A percentile compares a stretch with the other conserved stretches of the same genome.
Conservation (phyloP, 1,140 invertebrate species). For the Rhopalosiphum maidis region DNA sequence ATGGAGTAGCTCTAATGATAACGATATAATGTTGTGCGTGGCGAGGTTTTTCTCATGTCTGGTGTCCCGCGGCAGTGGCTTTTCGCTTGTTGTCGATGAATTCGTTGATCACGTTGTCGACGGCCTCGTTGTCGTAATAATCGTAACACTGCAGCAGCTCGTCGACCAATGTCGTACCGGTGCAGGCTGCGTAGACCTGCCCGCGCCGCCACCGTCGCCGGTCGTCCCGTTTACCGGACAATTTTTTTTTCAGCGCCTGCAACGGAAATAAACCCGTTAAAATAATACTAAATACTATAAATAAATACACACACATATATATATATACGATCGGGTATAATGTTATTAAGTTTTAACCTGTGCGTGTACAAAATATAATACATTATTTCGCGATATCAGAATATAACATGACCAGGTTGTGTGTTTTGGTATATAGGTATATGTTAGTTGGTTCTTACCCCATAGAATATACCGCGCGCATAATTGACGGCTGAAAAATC, state of each 20-base stretch:
- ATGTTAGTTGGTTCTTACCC: background rate
- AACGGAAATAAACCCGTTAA: background rate
- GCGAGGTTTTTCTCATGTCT: background rate
- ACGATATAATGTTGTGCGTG: background rate
- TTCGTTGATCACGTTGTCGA: slow-evolving; percentile 52
- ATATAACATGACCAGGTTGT: background rate
- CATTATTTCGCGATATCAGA: background rate
- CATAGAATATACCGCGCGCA: background rate
- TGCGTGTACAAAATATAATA: background rate
- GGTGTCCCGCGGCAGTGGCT: too few relatives aligned
- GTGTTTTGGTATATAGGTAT: background rate
- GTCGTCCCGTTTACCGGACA: background rate
- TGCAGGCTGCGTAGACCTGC: background rate
- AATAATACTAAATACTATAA: background rate
- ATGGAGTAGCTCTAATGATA: background rate
- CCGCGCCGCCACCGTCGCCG: background rate
- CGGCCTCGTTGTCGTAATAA: slow-evolving; percentile 50
- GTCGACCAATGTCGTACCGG: background rate
- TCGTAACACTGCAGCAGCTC: background rate
- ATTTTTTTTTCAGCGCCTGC: slow-evolving; percentile 27
- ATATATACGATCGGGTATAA: background rate
- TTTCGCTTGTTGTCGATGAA: slow-evolving; percentile 18
- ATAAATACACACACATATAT: too few relatives aligned
- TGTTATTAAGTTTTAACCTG: background rate
- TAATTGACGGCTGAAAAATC: background rate